Evolutionary conservation across 2,797 vertebrate genomes (phyloP), one percentile per base, ranked within the genome.

Genomic region (Loris lydekkerianus): DNA sequence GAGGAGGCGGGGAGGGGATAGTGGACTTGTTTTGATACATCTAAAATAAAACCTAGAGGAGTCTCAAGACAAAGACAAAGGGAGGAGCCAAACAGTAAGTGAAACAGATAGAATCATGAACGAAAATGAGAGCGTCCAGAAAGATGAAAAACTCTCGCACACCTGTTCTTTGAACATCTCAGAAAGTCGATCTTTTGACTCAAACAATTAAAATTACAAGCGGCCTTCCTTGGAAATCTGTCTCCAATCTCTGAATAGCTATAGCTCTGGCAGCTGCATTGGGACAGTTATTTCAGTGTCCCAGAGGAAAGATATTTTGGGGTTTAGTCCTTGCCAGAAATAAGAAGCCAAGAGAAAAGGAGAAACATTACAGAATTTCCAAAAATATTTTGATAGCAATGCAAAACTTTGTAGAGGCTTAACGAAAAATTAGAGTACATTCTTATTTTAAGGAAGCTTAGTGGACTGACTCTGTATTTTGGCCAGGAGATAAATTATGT

Each of bases 361-460:
- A 96, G 95, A 96, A 96, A 97, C 93, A 97, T 97, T 96, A 95
- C 96, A 96, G 95, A 94, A 94, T 96, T 96, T 97, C 95, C 96
- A 97, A 97, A 97, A 96, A 96, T 97, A 97, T 97, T 97, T 97
- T 97, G 96, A 95, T 97, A 97, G 94, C 89, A 96, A 95, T 86
- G 97, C 85, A 94, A 96, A 96, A 96, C 89, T 94, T 95, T 94
- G 89, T 75, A 80, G 76, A 94, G 60, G 46, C 78, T 95, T 92
- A 86, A 94, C 93, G 96, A 96, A 94, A 96, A 96, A 82, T 94
- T 87, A 87, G 86, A 89, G 72, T 78, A 56, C 23, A 49, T 60
- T 56, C 49, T 94, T 90, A 67, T 77, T 94, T 96, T 82, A 93
- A 89, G 69, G 92, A 96, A 10, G 58, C 27, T 58, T 70, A 67